Conservation (phyloP, 1,140 invertebrate species). For the Lasaia peninsularis region DNA sequence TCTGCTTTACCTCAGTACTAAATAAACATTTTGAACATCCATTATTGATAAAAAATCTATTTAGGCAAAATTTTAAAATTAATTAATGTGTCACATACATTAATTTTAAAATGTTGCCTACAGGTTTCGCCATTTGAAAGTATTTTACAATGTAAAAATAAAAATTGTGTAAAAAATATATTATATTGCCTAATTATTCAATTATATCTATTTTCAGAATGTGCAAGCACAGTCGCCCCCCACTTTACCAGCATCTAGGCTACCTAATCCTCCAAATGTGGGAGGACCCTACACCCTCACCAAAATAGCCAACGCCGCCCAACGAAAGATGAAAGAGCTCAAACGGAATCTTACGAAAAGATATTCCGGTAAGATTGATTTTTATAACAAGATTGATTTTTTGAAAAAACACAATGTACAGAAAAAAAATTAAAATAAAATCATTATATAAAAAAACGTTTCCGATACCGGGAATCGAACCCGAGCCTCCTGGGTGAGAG, state of each 20-base stretch:
- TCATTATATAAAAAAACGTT: slow-evolving; percentile 18
- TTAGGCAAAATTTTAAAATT: no score
- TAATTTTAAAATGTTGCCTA: no score
- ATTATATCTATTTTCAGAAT: slow-evolving; percentile 35
- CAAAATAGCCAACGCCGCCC: slow-evolving; percentile 78
- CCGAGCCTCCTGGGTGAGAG: slow-evolving; percentile 52
- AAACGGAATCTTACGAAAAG: slow-evolving; percentile 75
- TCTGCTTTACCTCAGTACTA: no score
- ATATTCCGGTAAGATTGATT: slow-evolving; percentile 49
- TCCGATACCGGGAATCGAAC: slow-evolving; percentile 58
- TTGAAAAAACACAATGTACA: neutral
- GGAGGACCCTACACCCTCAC: slow-evolving; percentile 78
- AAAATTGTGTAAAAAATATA: no score
- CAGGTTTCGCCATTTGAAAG: no score
- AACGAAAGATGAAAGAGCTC: slow-evolving; percentile 72
- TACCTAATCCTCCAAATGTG: slow-evolving; percentile 78
- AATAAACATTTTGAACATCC: no score
- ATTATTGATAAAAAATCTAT: no score
- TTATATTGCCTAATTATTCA: neutral
- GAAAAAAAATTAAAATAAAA: neutral
- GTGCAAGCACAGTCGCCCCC: slow-evolving; percentile 42
- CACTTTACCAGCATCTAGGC: slow-evolving; percentile 73
- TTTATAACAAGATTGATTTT: neutral
- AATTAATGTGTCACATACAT: no score
- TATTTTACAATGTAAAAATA: no score